Evolutionary conservation across 2,888 invertebrate species (phyloP), one percentile per base, ranked within the genome.

Genomic region (Pandemis cinnamomeana): DNA sequence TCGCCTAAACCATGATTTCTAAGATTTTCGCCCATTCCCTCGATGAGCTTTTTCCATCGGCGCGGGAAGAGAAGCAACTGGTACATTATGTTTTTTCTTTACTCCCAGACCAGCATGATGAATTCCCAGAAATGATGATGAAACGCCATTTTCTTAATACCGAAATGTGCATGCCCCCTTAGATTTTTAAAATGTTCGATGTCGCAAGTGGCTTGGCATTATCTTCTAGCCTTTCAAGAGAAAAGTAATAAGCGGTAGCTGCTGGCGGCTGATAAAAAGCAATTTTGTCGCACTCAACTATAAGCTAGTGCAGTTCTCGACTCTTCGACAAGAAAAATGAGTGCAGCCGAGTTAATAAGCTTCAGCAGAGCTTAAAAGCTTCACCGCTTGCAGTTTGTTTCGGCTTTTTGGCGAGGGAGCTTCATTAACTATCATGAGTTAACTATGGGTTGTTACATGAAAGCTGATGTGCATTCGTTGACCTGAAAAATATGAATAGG

Each of bases 321-420:
- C 27, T 58, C 7, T 13, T 44, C 46, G 11, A 6, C 64, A 11
- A 27, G 27, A 64, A 46, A 64, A 64, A 63, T 41, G 63, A 46
- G 44, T 64, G 64, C 46, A 64, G 15, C 27, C 44, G 8, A 46
- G 46, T 64, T 64, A 42, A 46, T 46, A 72, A 72, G 41, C 55
- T 61, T 67, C 62, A 27, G 42, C 7, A n/a, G 15, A 46, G 72
- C 72, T 72, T 48, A 64, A 20, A 13, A 11, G 64, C 64, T 68
- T 48, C 68, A 61, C 55, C 67, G 68, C 58, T 72, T 63, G 44
- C 53, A 62, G 53, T 66, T 63, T 51, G 55, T 64, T 53, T 67
- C 62, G 42, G 41, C 63, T 72, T 58, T 72, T 72, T 61, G 36
- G 5, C 42, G 15, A 68, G 36, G 44, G 46, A 15, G 46, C 58